These are phyloP conservation scores for Alsophila aescularia DNA, from an alignment of 2,888 invertebrate genomes.

Conservation along the genomic window DNA sequence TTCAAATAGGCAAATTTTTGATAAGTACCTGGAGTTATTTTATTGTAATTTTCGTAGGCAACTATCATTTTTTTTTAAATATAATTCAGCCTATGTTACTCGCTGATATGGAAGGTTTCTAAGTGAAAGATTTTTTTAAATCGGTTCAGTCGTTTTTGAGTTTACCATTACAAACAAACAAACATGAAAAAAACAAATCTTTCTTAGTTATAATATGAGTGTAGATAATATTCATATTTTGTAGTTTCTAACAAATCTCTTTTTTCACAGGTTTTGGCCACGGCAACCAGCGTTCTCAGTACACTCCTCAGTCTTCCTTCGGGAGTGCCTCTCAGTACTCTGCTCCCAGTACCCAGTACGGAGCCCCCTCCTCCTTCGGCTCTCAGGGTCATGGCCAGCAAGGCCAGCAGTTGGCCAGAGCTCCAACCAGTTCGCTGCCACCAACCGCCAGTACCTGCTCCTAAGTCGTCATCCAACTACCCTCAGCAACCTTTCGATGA, in stretches of 20 bases:
- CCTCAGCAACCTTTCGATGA: slow-evolving; percentile 75
- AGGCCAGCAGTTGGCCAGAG: slow-evolving; percentile 17
- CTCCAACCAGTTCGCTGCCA: slow-evolving; percentile 47
- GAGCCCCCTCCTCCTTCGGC: slow-evolving; percentile 38
- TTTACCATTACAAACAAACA: too few relatives aligned
- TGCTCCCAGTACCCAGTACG: slow-evolving; percentile 48
- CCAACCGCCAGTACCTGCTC: slow-evolving; percentile 71
- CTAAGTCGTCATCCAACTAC: slow-evolving; percentile 54
- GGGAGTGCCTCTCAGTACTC: slow-evolving; percentile 37
- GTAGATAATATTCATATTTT: neutral
- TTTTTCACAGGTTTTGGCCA: slow-evolving; percentile 34
- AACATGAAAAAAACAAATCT: too few relatives aligned
- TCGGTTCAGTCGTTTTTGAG: too few relatives aligned
- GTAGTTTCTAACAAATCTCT: neutral
- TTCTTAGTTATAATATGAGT: too few relatives aligned
- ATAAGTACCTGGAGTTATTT: too few relatives aligned
- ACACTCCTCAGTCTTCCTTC: slow-evolving; percentile 25
- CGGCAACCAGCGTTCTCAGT: slow-evolving; percentile 35
- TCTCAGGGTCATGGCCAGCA: slow-evolving; percentile 30
- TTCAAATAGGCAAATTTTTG: too few relatives aligned
- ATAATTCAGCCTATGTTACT: too few relatives aligned
- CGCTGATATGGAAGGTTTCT: too few relatives aligned
- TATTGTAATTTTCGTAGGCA: too few relatives aligned
- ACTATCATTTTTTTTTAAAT: too few relatives aligned
- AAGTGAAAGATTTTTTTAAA: too few relatives aligned